Conservation (phyloP, 2,888 invertebrate species). For the Melipona bicolor region DNA sequence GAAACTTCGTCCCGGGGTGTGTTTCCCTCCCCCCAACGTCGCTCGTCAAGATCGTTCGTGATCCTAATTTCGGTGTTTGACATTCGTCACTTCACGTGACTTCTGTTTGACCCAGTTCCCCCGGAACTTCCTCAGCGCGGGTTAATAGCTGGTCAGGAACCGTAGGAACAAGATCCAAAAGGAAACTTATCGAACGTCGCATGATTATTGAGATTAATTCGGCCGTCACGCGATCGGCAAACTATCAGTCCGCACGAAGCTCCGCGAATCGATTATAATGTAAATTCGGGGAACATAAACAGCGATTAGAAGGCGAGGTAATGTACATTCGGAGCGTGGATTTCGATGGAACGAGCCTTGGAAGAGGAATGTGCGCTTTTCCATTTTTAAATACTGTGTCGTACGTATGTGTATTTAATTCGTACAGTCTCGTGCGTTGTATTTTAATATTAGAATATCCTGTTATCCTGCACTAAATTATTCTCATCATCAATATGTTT, state of each 20-base stretch:
- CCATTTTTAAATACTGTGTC: too few relatives aligned
- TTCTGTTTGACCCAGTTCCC: constrained; percentile 33
- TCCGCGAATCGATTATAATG: not conserved
- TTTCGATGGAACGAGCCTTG: too few relatives aligned
- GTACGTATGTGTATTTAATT: too few relatives aligned
- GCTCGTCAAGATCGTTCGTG: constrained; percentile 20
- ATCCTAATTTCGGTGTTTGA: constrained; percentile 12
- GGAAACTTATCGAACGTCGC: constrained; percentile 14
- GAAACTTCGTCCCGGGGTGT: not conserved
- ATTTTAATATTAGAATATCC: too few relatives aligned
- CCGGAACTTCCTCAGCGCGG: constrained; percentile 1
- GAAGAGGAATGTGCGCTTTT: too few relatives aligned
- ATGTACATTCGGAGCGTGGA: too few relatives aligned
- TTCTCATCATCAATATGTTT: too few relatives aligned
- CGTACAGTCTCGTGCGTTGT: too few relatives aligned
- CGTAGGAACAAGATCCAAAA: constrained; percentile 10
- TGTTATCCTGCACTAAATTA: too few relatives aligned
- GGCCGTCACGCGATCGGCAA: not conserved
- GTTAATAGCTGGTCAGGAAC: constrained; percentile 15
- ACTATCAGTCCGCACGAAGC: constrained; percentile 17
- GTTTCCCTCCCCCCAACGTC: not conserved
- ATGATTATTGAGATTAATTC: constrained; percentile 44
- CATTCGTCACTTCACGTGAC: constrained; percentile 39
- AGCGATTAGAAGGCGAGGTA: too few relatives aligned
- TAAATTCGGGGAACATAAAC: not conserved